Evolutionary conservation across 2,797 vertebrate genomes (phyloP), one percentile per base, ranked within the genome.

Genomic region (Acipenser ruthenus): DNA sequence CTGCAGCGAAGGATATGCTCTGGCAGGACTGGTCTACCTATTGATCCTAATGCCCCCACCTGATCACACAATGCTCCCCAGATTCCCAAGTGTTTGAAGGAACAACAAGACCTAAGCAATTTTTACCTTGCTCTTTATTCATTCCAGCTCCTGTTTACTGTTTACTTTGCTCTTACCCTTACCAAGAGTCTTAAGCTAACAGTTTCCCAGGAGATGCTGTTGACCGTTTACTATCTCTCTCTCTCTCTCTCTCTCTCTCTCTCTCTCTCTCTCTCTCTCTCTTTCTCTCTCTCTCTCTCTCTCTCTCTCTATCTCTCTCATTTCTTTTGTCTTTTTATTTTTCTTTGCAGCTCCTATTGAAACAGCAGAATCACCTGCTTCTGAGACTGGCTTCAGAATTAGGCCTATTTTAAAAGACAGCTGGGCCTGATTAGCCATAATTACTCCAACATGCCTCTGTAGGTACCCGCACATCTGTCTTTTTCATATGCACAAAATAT

Each of bases 1-100:
- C 73, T 77, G 64, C 56, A 23, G 50, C 52, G 66, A 50, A 74
- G 75, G 68, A 62, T 49, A 61, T n/a, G 13, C 1, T 0, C 65
- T 63, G 66, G 58, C 70, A 76, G 6, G 13, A 9, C 12, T 62
- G 60, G 7, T 8, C 11, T 11, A 13, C 12, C 55, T 58, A 58
- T 58, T 58, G 55, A 58, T 58, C 58, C 48, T 18, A 49, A 23
- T 10, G 8, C n/a, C 15, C 55, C 60, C 15, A 62, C 18, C 18
- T 37, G 58, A 12, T 18, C 10, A 10, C 50, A 3, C 37, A 13
- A 64, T 10, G 48, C 62, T 37, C 2, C 23, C 11, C 37, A 63
- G 11, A 23, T 37, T 37, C 11, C 49, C 50, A 7, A 51, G 8
- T 11, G 49, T 23, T 13, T 49, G 12, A 10, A 15, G 65, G 11